A percentile compares a stretch with the other conserved stretches of the same genome.
These are phyloP conservation scores for Gymnogyps californianus DNA, from an alignment of 2,113 vertebrate genomes.

Conservation along the genomic window DNA sequence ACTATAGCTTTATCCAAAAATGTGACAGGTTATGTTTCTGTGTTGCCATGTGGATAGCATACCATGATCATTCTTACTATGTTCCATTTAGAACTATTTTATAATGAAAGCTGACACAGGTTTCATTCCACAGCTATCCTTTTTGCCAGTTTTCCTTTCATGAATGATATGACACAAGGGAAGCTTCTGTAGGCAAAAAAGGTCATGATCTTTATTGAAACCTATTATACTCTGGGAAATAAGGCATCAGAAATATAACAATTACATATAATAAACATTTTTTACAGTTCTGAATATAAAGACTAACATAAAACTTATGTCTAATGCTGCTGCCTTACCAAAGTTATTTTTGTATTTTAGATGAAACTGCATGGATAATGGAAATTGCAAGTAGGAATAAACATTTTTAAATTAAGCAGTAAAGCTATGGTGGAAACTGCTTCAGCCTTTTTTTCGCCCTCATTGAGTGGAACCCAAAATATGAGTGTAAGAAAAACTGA, in stretches of 20 bases:
- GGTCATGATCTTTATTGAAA: neutral
- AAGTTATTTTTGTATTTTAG: neutral
- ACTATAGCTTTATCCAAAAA: neutral
- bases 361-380: neutral
- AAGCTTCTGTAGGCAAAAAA: neutral
- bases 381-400: neutral
- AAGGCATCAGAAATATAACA: neutral
- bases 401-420: neutral
- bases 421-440: neutral
- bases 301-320: neutral
- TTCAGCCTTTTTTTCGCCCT: neutral
- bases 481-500: neutral
- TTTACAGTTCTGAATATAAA: neutral
- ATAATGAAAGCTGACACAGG: neutral
- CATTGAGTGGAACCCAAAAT: neutral
- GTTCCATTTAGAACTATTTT: neutral
- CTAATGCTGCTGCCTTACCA: neutral
- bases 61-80: neutral
- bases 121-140: neutral
- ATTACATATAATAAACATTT: neutral
- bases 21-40: neutral
- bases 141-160: neutral
- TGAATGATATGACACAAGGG: neutral
- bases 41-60: neutral
- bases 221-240: neutral